Evolutionary conservation across 1,140 invertebrate genomes (phyloP), one percentile per base, ranked within the genome.

Genomic region (Bombus waltoni): DNA sequence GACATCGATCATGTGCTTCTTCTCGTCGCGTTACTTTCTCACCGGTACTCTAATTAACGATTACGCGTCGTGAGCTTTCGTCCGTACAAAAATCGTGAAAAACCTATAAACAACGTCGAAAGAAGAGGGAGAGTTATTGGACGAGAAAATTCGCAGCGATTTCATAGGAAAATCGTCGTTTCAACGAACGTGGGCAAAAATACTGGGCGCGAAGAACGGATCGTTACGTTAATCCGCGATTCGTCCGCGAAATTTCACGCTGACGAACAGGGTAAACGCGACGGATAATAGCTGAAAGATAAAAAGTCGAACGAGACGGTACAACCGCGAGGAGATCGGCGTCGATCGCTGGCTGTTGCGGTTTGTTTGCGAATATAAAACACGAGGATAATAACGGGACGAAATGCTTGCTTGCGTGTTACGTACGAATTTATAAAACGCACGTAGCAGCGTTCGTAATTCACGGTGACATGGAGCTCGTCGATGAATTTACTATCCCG

Each of bases 181-280:
- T 40, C 25, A 5, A 40, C 35, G 66, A 4, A 35, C 40, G 71
- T 11, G 40, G 15, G 13, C 32, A 44, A 62, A 75, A 62, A 66
- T 75, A 66, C n/a, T 35, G n/a, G 11, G 10, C 11, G 13, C 3
- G 9, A 38, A 28, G 3, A 25, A n/a, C 15, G 70, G 42, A 22
- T 42, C 47, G 68, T 72, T 72, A 28, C 32, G 42, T 47, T 13
- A 42, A 66, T 38, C 66, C 32, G 13, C 42, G 35, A 42, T 18
- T 59, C 35, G 62, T 15, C 22, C 32, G 32, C 59, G 25, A 13
- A n/a, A 71, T 71, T 71, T 47, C 53, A 15, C 65, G 75, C 53
- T 84, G 79, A 84, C 66, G 82, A 84, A 79, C 38, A 28, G 75
- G 3, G 47, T 84, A 62, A 84, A 38, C 32, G 62, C 32, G 4